These are phyloP conservation scores for Typhlichthys eigenmanni DNA, from an alignment of 2,797 vertebrate species.

Conservation along the genomic window DNA sequence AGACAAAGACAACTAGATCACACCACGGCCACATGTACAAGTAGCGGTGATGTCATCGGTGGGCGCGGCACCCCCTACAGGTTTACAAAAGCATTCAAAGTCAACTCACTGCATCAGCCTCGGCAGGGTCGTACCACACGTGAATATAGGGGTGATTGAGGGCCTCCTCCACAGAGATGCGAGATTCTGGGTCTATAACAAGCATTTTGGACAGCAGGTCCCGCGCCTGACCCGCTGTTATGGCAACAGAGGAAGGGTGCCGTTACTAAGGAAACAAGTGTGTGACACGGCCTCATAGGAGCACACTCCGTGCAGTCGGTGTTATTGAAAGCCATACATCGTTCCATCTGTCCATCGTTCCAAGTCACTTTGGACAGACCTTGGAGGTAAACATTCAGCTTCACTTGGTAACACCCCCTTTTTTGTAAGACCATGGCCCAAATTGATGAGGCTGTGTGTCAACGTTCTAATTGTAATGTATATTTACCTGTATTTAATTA, in stretches of 20 bases:
- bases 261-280: conserved; percentile 49
- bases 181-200: conserved; percentile 93
- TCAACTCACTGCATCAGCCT: conserved; percentile 91
- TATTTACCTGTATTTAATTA: no score
- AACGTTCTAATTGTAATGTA: no score
- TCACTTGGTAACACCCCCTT: conserved; percentile 14
- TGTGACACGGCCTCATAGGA: conserved; percentile 31
- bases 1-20: conserved; percentile 41
- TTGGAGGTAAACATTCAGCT: no score
- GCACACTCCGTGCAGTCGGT: conserved; percentile 11
- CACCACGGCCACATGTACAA: conserved; percentile 18
- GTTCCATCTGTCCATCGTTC: no score
- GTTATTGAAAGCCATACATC: no score
- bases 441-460: no score
- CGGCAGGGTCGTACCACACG: conserved; percentile 94
- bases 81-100: conserved; percentile 11
- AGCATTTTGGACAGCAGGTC: conserved; percentile 97
- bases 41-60: not conserved
- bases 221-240: conserved; percentile 90
- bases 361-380: no score
- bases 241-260: conserved; percentile 29
- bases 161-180: conserved; percentile 95
- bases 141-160: conserved; percentile 94
- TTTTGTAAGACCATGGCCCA: no score
- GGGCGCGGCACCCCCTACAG: not conserved